Base-by-base conservation (phyloP, 2,797 vertebrate genomes). In the Sebastes jordani region DNA sequence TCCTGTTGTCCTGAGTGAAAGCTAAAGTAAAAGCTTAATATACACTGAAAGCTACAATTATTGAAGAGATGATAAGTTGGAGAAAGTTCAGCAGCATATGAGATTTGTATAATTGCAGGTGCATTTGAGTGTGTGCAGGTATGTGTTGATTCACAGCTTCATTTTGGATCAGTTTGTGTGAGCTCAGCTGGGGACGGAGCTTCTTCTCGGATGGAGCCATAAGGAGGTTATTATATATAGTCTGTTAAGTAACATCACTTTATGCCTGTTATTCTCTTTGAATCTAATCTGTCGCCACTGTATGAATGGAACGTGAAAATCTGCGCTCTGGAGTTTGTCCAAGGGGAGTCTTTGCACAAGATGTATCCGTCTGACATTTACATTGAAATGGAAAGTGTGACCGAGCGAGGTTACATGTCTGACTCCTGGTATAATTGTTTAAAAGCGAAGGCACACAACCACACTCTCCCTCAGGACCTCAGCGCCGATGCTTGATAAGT, bases 331-430 rank as follows among this genome's bases (percentile, higher is more conserved):
- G 61, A 81, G 25, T 77, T 69, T 66, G 63, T 87, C 86, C 76
- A 42, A 23, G 6, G 78, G 71, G 76, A 86, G 58, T 69, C 68
- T 82, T 79, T 74, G 74, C 74, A 36, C 64, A 38, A 74, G 54
- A 86, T 74, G 71, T 56, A 81, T 87, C 82, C 32, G 62, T 76
- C 70, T 87, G 90, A 89, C 92, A 88, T 92, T 89, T 89, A 86
- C 81, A 82, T 82, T 84, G 76, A 90, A 88, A 91, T 81, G 79
- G 71, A 90, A 86, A 79, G 73, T 71, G 77, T 63, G 60, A 74
- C 78, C 42, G 58, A 69, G 69, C 65, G 11, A 87, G 80, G 77
- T 71, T 81, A 59, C 67, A 75, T 71, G 52, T 86, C 78, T 76
- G 78, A 86, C 66, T 79, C 49, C 56, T n/a, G 72, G 25, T 76